Conservation (phyloP, 1,140 invertebrate genomes). For the Thaumetopoea pityocampa region DNA sequence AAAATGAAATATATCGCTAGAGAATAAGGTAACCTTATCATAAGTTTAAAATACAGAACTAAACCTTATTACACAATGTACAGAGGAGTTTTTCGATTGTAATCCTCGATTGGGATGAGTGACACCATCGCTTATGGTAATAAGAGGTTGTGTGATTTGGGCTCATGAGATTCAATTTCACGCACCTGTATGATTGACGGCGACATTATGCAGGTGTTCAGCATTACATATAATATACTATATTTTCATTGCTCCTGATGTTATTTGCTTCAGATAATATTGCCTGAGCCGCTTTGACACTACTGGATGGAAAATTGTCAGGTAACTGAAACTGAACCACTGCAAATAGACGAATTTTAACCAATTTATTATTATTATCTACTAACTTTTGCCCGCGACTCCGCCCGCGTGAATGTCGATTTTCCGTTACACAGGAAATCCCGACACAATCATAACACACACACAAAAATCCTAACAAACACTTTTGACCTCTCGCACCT, state of each 20-base stretch:
- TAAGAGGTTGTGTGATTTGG: slow-evolving; percentile 57
- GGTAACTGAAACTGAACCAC: too few species aligned
- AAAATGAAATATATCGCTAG: slow-evolving; percentile 30
- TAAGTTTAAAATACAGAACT: slow-evolving; percentile 18
- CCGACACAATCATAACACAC: too few species aligned
- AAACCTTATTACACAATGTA: slow-evolving; percentile 15
- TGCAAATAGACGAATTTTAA: too few species aligned
- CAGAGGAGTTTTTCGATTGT: slow-evolving; percentile 24
- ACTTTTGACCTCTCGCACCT: too few species aligned
- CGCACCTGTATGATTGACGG: slow-evolving; percentile 58
- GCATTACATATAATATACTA: slow-evolving; percentile 45
- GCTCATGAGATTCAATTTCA: slow-evolving; percentile 65
- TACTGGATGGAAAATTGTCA: too few species aligned
- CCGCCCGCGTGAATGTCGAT: too few species aligned
- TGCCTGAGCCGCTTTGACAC: too few species aligned
- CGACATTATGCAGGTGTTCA: slow-evolving; percentile 57
- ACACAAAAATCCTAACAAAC: too few species aligned
- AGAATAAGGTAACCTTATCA: slow-evolving; percentile 29
- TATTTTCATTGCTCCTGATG: slow-evolving; percentile 34
- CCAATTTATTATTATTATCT: too few species aligned
- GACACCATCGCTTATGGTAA: slow-evolving; percentile 43
- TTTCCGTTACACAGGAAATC: too few species aligned
- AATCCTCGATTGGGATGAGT: slow-evolving; percentile 20
- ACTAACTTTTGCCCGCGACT: too few species aligned
- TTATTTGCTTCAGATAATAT: slow-evolving; percentile 35